Conservation (phyloP, 2,888 invertebrate genomes). For the Cepaea hortensis region DNA sequence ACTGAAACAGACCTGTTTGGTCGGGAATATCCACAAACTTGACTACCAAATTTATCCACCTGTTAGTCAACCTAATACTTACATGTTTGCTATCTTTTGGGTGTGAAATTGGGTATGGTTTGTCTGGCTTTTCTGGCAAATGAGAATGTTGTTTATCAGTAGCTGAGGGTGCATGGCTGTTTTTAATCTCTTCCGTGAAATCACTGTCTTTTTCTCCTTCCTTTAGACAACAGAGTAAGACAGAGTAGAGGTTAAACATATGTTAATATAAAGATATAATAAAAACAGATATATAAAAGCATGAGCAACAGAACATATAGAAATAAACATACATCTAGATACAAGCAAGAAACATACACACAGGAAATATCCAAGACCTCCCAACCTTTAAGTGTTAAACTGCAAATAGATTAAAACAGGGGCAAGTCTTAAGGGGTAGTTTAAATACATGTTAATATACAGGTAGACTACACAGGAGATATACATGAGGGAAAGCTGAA, state of each 20-base stretch:
- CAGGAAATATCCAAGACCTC: too few relatives aligned
- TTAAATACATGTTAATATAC: too few relatives aligned
- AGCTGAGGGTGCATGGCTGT: neutral
- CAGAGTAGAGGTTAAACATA: slow-evolving; percentile 1
- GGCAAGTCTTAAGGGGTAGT: too few relatives aligned
- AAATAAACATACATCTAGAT: too few relatives aligned
- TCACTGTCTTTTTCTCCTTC: slow-evolving; percentile 44
- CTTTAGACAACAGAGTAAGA: slow-evolving; percentile 19
- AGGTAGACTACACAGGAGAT: too few relatives aligned
- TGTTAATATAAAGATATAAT: neutral
- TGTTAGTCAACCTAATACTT: slow-evolving; percentile 12
- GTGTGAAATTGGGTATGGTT: slow-evolving; percentile 31
- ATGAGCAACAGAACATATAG: too few relatives aligned
- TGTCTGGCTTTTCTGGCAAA: slow-evolving; percentile 30
- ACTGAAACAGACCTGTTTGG: too few relatives aligned
- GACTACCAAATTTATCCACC: neutral
- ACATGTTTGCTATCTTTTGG: slow-evolving; percentile 48
- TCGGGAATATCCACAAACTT: too few relatives aligned
- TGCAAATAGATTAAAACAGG: too few relatives aligned
- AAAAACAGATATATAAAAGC: neutral
- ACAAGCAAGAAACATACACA: too few relatives aligned
- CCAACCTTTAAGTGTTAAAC: too few relatives aligned
- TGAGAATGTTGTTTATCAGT: slow-evolving; percentile 33
- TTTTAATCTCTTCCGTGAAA: slow-evolving; percentile 30
- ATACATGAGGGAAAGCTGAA: too few relatives aligned